Evolutionary conservation across 2,797 vertebrate species (phyloP), one percentile per base, ranked within the genome.

Genomic region (Xiphophorus birchmanni): DNA sequence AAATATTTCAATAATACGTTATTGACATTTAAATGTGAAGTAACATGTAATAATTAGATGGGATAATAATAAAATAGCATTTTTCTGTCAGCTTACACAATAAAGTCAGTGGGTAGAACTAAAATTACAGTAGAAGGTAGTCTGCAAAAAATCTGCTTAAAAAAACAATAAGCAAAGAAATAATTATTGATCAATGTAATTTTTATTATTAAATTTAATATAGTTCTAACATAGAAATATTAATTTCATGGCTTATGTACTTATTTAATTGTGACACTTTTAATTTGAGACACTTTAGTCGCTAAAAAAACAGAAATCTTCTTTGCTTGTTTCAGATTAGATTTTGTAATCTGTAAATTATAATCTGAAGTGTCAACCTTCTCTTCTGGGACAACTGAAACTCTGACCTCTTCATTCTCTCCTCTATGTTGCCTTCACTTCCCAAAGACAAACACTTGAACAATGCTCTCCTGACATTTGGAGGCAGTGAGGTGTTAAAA

Each of bases 381-480:
- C 2, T 71, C 12, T 44, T 44, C 67, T 15, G 21, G 23, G 23
- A 44, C 67, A 44, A 6, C 40, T 15, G 23, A 71, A 71, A 40
- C 63, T 37, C 17, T 40, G 63, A 67, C 63, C 63, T 67, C 63
- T 40, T 69, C 65, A 42, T 26, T 12, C 37, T 40, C 37, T n/a
- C 11, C 67, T 71, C 40, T 12, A 15, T 21, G 40, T 44, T 13
- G 67, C 40, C 26, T 71, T 71, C 23, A 71, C 67, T 71, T 71
- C 40, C 23, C 67, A 44, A 44, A 71, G 40, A 71, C 67, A 71
- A 71, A 44, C 26, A 12, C 89, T 80, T 0, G 89, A 91, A 80
- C 94, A 94, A 76, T 79, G 90, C 73, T 92, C 82, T 73, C 75
- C 80, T 84, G 72, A 94, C 92, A 11, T 73, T 74, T 0, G 92